Evolutionary conservation across 1,140 invertebrate species (phyloP), one percentile per base, ranked within the genome.

Genomic region (Euborellia annulipes): DNA sequence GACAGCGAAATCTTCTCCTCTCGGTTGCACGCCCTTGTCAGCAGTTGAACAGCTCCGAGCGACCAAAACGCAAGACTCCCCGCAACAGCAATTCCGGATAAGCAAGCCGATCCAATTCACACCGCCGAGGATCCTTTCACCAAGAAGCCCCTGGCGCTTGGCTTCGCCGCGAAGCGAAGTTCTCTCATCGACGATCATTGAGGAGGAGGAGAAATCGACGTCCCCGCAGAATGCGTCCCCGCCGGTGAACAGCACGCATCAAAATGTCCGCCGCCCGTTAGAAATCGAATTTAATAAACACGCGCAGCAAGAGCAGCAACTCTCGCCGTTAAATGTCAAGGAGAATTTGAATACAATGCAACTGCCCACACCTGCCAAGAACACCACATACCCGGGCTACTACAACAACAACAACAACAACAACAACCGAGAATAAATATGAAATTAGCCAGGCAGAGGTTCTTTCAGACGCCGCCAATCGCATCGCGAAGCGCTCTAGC

Each of bases 21-120:
- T 56, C 68, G 17, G 11, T 8, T 22, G 47, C 71, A 48, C 62
- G 69, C 55, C 62, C 54, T 58, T 83, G 0, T 87, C 85, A 13
- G 85, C 85, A 3, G 82, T 86, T 3, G 85, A 90, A 59, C 75
- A 85, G 58, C 58, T 90, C 4, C 85, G 83, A 63, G 61, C 83
- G 21, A 77, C 78, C 0, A 76, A 73, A 55, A 18, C 19, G 18
- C 37, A 21, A 27, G 32, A 23, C 30, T 17, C 52, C 52, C 30
- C 41, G 49, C 11, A 55, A 47, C 38, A 54, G 51, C 39, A 49
- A 49, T 41, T 62, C 62, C 22, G 53, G 64, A 52, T 62, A 66
- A 40, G 64, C 60, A 50, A 58, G 62, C 2, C 54, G 69, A 13
- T 58, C 67, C 19, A 67, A 71, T 61, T 64, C 68, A 37, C 70